Evolutionary conservation across 92 coral and sea anemone species (phyloP).

Genomic region (Palythoa grandiflora): DNA sequence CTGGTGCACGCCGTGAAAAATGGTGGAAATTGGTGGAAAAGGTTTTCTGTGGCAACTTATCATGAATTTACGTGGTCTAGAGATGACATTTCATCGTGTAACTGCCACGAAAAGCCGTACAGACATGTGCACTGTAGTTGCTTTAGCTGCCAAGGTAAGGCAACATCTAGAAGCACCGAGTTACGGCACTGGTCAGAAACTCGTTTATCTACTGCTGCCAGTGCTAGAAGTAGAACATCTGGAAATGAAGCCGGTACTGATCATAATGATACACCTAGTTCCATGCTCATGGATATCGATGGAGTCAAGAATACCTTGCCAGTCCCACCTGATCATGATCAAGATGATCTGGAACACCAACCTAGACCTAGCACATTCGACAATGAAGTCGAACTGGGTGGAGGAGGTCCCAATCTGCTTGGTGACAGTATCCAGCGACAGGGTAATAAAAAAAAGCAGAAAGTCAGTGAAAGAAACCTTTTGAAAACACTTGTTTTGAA

Average conservation of each 20-base stretch:
- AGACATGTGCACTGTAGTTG: no score
- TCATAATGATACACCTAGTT: no score
- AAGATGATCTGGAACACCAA: neutral
- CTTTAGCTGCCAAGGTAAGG: neutral
- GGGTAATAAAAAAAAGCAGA: neutral
- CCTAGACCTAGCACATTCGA: neutral
- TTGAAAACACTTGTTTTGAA: slow-evolving; percentile 69
- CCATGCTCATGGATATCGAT: slow-evolving; percentile 40
- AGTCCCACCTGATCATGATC: neutral
- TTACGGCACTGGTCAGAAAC: slow-evolving; percentile 42
- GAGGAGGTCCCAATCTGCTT: neutral
- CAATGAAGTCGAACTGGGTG: slow-evolving; percentile 18
- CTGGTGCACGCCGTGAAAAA: neutral
- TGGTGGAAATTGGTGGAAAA: slow-evolving; percentile 2
- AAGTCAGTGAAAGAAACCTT: slow-evolving; percentile 56
- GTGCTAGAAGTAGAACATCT: neutral
- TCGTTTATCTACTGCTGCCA: slow-evolving; percentile 35
- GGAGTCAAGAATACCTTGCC: slow-evolving; percentile 11
- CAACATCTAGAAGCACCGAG: neutral
- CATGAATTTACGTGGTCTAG: slow-evolving; percentile 49
- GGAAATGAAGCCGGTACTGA: neutral
- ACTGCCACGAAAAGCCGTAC: slow-evolving; percentile 37
- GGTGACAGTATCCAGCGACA: neutral
- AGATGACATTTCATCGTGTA: slow-evolving; percentile 65
- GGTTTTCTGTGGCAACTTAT: slow-evolving; percentile 10